These are phyloP conservation scores for Tinea semifulvella DNA, from an alignment of 2,888 invertebrate species.

Conservation along the genomic window DNA sequence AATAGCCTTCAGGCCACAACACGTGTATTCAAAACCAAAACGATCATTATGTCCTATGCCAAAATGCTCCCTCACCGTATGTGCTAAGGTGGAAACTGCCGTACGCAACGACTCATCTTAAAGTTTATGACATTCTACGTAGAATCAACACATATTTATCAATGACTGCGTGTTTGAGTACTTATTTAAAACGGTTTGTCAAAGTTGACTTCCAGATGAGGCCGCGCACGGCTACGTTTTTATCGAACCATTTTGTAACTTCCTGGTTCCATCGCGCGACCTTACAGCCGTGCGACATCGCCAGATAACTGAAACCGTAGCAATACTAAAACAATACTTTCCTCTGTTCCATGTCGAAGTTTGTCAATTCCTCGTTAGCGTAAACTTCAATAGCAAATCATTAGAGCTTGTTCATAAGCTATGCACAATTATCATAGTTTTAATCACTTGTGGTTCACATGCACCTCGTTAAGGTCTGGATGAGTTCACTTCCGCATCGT, in stretches of 20 bases:
- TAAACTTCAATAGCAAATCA: slow-evolving; percentile 36
- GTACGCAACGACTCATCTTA: slow-evolving; percentile 30
- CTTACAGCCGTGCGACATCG: background rate
- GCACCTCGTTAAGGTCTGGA: background rate
- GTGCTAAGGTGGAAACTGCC: slow-evolving; percentile 53
- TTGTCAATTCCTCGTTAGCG: slow-evolving; percentile 46
- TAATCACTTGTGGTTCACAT: slow-evolving; percentile 33
- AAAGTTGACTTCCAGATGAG: slow-evolving; percentile 38
- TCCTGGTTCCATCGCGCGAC: slow-evolving; percentile 25
- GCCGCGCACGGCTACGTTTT: slow-evolving; percentile 28
- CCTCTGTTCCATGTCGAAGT: slow-evolving; percentile 59
- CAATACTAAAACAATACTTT: slow-evolving; percentile 46
- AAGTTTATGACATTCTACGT: slow-evolving; percentile 50
- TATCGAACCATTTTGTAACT: slow-evolving; percentile 26
- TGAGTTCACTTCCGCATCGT: slow-evolving; percentile 59
- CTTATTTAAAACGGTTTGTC: slow-evolving; percentile 30
- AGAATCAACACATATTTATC: slow-evolving; percentile 55
- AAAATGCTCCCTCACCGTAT: slow-evolving; percentile 41
- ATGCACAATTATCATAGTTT: slow-evolving; percentile 59
- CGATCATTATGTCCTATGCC: slow-evolving; percentile 35
- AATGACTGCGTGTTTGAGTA: slow-evolving; percentile 41
- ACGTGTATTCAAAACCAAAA: slow-evolving; percentile 62
- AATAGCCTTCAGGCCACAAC: slow-evolving; percentile 58
- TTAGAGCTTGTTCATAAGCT: slow-evolving; percentile 43
- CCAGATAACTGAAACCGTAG: background rate